Percentiles rank a stretch among this genome's conserved stretches.
These are phyloP conservation scores for Bombus sibiricus DNA, from an alignment of 1,140 invertebrate genomes.

Conservation along the genomic window DNA sequence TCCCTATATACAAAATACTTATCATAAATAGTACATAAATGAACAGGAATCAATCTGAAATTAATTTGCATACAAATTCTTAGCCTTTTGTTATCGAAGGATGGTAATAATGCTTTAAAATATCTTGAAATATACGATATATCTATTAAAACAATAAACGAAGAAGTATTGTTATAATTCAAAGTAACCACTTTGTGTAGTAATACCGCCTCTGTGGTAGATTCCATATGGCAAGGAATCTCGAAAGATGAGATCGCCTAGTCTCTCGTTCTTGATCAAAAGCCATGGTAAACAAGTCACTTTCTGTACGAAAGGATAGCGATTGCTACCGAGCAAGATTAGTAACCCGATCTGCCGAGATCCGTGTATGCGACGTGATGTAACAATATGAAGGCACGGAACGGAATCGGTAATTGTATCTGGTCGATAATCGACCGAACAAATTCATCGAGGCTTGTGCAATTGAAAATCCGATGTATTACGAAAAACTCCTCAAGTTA, in stretches of 20 bases:
- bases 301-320: constrained; percentile 41
- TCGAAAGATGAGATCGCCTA: constrained; percentile 12
- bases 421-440: constrained; percentile 34
- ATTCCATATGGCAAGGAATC: constrained; percentile 6
- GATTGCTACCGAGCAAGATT: constrained; percentile 42
- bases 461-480: not conserved
- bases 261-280: constrained; percentile 7
- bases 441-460: constrained; percentile 27
- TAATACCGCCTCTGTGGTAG: not conserved
- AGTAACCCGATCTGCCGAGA: constrained; percentile 39
- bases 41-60: not conserved
- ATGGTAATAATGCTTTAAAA: too few species aligned
- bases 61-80: not conserved
- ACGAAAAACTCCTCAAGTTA: not conserved
- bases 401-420: constrained; percentile 40
- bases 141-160: not conserved
- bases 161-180: not conserved
- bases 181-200: not conserved
- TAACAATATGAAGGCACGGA: constrained; percentile 44
- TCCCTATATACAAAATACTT: not conserved
- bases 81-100: not conserved
- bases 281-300: constrained; percentile 42
- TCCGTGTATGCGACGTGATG: constrained; percentile 39
- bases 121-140: not conserved
- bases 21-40: too few species aligned